Evolutionary conservation across 2,113 vertebrate species (phyloP).

Genomic region (Chrysemys picta): DNA sequence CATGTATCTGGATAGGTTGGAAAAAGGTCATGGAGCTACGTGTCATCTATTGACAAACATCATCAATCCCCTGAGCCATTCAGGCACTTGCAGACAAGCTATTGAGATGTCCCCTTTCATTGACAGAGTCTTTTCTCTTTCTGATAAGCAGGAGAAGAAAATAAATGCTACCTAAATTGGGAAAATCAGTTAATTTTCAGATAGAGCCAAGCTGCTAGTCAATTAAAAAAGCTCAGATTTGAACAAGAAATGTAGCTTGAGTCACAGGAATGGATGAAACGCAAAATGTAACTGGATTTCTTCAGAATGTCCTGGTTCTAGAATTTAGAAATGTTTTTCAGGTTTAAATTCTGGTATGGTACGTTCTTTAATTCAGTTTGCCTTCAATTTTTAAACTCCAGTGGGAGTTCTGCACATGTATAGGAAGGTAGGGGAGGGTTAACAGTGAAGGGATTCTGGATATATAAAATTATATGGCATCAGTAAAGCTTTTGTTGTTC

Average conservation of each 20-base stretch:
- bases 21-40: neutral
- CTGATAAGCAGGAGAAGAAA: neutral
- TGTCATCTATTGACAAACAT: neutral
- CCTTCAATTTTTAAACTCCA: neutral
- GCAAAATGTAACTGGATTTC: neutral
- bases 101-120: neutral
- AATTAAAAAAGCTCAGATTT: neutral
- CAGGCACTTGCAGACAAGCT: neutral
- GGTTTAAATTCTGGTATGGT: neutral
- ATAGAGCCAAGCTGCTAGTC: neutral
- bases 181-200: neutral
- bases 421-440: neutral
- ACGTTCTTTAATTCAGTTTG: neutral
- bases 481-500: neutral
- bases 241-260: neutral
- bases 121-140: neutral
- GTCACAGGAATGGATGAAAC: neutral
- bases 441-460: neutral
- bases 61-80: neutral
- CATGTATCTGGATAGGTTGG: neutral
- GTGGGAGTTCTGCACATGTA: conserved; percentile 1
- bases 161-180: neutral
- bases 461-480: neutral
- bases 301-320: neutral
- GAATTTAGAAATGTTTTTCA: neutral